A percentile compares a stretch with the other conserved stretches of the same genome.
Conservation (phyloP, 2,113 vertebrate species). For the Dasyprocta punctata region DNA sequence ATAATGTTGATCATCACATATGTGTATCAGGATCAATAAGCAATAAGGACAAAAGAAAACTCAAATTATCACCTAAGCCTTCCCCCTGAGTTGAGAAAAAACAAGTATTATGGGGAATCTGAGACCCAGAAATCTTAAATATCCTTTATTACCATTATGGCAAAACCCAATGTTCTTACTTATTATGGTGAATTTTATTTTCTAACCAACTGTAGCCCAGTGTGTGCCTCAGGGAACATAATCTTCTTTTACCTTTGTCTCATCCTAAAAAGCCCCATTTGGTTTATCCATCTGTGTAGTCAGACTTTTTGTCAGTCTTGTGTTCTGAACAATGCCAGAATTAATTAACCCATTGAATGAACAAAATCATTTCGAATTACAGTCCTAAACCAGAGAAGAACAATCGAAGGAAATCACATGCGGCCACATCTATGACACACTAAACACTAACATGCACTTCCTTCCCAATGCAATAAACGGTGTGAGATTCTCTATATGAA, state of each 20-base stretch:
- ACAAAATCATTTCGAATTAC: not conserved
- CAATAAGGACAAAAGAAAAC: not conserved
- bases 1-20: not conserved
- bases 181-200: slow-evolving; percentile 7
- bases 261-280: slow-evolving; percentile 45
- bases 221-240: slow-evolving; percentile 46
- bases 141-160: not conserved
- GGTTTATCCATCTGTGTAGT: slow-evolving; percentile 42
- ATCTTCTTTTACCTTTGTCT: slow-evolving; percentile 37
- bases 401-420: not conserved
- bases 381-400: not conserved
- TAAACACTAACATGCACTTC: not conserved
- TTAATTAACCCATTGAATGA: not conserved
- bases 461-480: not conserved
- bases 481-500: not conserved
- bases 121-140: not conserved
- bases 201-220: not conserved
- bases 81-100: not conserved
- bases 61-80: not conserved
- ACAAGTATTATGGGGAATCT: not conserved
- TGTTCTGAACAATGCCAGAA: slow-evolving; percentile 29
- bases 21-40: not conserved
- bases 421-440: not conserved
- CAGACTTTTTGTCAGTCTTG: slow-evolving; percentile 26
- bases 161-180: not conserved